Base-by-base conservation (phyloP, 2,113 vertebrate genomes). In the Poecilia latipinna region DNA sequence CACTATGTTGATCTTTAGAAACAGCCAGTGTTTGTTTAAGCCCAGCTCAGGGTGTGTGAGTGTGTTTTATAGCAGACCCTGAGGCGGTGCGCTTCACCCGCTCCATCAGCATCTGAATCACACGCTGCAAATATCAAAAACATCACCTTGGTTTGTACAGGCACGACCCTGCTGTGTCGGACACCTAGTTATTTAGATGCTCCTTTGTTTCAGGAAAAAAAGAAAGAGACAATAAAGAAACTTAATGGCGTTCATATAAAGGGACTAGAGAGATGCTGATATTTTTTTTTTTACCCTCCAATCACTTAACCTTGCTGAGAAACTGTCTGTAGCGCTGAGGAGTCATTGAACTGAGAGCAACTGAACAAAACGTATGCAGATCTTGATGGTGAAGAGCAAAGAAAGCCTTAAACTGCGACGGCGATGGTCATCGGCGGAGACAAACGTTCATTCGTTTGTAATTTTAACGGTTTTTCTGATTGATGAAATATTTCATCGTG, bases 31-130 rank as follows among this genome's bases (percentile, higher is more conserved):
- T 73, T 13, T 57, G 37, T 17, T 13, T 72, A 48, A 74, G 19
- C 32, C 28, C 15, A 44, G 54, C 57, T 4, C 65, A 79, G 75
- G 39, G 70, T 62, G 61, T 42, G 37, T 39, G 72, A 51, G 63
- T 37, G 75, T 77, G 86, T 84, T 80, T 84, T 78, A 77, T 78
- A 85, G 77, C 69, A 61, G 37, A 72, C 61, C 90, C 88, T 4
- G 72, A 66, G 80, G 89, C 60, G 75, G 80, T 78, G 79, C 86
- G 78, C 91, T 88, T 90, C 85, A 87, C 78, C 70, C 84, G 24
- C 42, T 60, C 80, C 82, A 77, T 87, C 87, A 90, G 82, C 86
- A 91, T 83, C 70, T 88, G 88, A 90, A 79, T 90, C 88, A 85
- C 80, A 48, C 65, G 70, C 77, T 75, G 48, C 68, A 90, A 89